phyloP scores from a whole-genome alignment of 2,888 invertebrate species.

The Nomada ferruginata region DNA sequence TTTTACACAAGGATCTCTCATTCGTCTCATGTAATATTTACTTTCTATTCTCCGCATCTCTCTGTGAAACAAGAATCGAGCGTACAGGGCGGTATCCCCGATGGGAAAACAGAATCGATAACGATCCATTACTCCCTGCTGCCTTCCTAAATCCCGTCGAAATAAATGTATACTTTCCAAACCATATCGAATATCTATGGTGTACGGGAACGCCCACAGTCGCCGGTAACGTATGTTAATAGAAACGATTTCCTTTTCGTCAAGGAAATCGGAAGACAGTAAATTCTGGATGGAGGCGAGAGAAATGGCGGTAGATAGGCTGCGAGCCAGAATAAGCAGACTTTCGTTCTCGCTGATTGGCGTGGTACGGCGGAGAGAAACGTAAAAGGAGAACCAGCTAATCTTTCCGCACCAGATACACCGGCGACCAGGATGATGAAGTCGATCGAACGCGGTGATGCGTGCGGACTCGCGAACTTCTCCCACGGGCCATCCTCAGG shows the following conservation, averaged over 20 bases:
- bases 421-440: slow-evolving; percentile 65
- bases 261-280: slow-evolving; percentile 29
- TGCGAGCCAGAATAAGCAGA: slow-evolving; percentile 26
- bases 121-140: not conserved
- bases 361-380: slow-evolving; percentile 23
- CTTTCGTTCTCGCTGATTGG: slow-evolving; percentile 8
- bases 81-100: not conserved
- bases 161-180: slow-evolving; percentile 11
- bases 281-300: slow-evolving; percentile 24
- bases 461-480: slow-evolving; percentile 72
- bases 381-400: slow-evolving; percentile 60
- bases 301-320: slow-evolving; percentile 32
- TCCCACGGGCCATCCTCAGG: slow-evolving; percentile 30
- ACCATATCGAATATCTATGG: not conserved
- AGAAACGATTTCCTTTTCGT: slow-evolving; percentile 55
- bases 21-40: not conserved
- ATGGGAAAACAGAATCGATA: not conserved
- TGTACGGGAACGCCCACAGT: not conserved
- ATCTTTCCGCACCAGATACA: slow-evolving; percentile 78
- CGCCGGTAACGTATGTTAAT: slow-evolving; percentile 40
- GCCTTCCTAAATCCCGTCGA: not conserved
- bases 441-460: slow-evolving; percentile 79
- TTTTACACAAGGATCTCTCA: not conserved
- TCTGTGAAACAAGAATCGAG: not conserved
- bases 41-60: not conserved